A percentile compares a stretch with the other conserved stretches of the same genome.
Conservation (phyloP, 2,888 invertebrate species). For the Drosophila algonquin region DNA sequence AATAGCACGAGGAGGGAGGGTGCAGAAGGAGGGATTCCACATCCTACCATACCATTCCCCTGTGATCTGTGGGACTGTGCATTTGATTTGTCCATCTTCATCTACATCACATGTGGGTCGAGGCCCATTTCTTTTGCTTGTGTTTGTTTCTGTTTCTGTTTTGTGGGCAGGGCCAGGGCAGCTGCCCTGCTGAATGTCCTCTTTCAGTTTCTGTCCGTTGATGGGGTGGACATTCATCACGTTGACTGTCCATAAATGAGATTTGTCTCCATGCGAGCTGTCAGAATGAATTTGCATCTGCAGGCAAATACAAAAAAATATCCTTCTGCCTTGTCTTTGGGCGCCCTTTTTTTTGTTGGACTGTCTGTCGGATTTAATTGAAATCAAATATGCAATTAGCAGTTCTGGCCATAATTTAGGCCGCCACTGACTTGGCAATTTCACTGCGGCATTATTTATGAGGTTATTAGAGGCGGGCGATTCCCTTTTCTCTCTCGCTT, state of each 20-base stretch:
- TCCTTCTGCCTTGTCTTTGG: not conserved
- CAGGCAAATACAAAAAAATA: constrained; percentile 12
- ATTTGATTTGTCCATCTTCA: constrained; percentile 58
- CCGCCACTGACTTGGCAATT: constrained; percentile 16
- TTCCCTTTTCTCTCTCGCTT: constrained; percentile 5
- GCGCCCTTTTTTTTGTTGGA: not conserved
- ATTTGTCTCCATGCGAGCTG: constrained; percentile 52
- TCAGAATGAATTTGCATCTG: constrained; percentile 64
- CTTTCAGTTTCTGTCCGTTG: constrained; percentile 20
- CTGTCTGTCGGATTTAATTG: constrained; percentile 49
- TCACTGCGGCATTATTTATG: constrained; percentile 58
- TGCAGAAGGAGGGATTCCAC: not conserved
- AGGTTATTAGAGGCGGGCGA: constrained; percentile 58
- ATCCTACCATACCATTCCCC: not conserved
- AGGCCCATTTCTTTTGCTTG: not conserved
- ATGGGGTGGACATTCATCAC: constrained; percentile 60
- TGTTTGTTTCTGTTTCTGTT: constrained; percentile 46
- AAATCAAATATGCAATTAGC: constrained; percentile 73
- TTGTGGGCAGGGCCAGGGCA: constrained; percentile 10
- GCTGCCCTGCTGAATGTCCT: constrained; percentile 50
- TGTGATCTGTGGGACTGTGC: constrained; percentile 37
- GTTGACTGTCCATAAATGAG: constrained; percentile 57
- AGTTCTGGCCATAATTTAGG: constrained; percentile 40
- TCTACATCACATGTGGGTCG: constrained; percentile 16
- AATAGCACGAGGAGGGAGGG: constrained; percentile 59